phyloP scores from a whole-genome alignment of 2,888 invertebrate genomes.

The Nymphalis urticae region DNA sequence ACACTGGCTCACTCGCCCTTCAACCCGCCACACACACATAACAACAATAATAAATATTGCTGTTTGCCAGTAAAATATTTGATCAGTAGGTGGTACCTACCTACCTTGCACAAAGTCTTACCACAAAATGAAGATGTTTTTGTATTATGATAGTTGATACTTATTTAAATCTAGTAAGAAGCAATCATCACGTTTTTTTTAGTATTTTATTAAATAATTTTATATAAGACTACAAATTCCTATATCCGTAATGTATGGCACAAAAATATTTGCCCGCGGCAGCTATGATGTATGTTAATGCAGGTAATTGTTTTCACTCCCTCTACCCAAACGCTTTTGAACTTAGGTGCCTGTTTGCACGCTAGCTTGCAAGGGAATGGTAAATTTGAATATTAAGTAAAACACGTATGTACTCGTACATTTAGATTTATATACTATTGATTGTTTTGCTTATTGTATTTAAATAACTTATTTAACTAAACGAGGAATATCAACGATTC shows the following conservation, averaged over 20 bases:
- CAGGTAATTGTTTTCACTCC: conserved; percentile 45
- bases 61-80: too few species aligned
- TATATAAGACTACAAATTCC: neutral
- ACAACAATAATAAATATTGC: too few species aligned
- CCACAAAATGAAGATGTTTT: too few species aligned
- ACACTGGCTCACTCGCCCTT: too few species aligned
- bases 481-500: too few species aligned
- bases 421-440: neutral
- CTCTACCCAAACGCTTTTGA: conserved; percentile 33
- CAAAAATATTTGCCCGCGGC: conserved; percentile 30
- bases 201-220: neutral
- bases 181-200: too few species aligned
- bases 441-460: neutral
- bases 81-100: too few species aligned
- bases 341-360: conserved; percentile 31
- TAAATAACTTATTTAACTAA: too few species aligned
- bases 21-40: too few species aligned
- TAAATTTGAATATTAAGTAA: conserved; percentile 18
- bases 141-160: too few species aligned
- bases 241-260: neutral
- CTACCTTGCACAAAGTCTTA: too few species aligned
- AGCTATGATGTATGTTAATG: conserved; percentile 45
- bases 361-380: conserved; percentile 26
- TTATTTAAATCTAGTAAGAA: too few species aligned
- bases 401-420: neutral